phyloP scores from a whole-genome alignment of 2,797 vertebrate species.

The Cichlasoma orientale region DNA sequence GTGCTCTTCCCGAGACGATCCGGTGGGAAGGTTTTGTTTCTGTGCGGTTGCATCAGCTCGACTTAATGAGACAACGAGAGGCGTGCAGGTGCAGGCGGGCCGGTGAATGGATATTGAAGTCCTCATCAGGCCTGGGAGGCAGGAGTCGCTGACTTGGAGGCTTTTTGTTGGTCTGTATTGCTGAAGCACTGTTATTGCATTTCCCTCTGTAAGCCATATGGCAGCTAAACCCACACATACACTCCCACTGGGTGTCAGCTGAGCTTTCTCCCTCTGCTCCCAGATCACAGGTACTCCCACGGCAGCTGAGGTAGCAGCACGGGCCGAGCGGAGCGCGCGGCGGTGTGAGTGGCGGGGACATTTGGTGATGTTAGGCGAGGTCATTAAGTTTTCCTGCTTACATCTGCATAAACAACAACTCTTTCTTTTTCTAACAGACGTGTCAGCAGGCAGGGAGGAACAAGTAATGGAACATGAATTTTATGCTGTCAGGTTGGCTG shows the following conservation, averaged over 20 bases:
- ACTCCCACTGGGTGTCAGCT: conserved; percentile 17
- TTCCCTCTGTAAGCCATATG: conserved; percentile 63
- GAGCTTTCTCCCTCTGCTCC: neutral
- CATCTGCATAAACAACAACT: neutral
- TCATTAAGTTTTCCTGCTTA: neutral
- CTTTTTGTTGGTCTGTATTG: conserved; percentile 59
- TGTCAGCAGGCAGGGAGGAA: neutral
- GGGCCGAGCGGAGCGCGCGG: neutral
- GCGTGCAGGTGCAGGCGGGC: conserved; percentile 29
- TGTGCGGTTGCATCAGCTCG: conserved; percentile 58
- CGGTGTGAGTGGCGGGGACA: conserved; percentile 1
- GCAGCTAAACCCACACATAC: neutral
- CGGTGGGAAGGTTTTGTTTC: conserved; percentile 51
- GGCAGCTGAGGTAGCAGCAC: conserved; percentile 40
- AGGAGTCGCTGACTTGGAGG: conserved; percentile 62
- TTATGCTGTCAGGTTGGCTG: neutral
- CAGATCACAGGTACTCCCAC: conserved; percentile 33
- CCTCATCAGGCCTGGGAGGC: conserved; percentile 57
- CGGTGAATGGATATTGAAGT: conserved; percentile 49
- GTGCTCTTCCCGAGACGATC: conserved; percentile 5
- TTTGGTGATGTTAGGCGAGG: neutral
- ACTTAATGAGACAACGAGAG: conserved; percentile 53
- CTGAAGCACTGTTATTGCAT: conserved; percentile 72
- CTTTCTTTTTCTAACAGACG: neutral
- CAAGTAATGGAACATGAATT: neutral